Conservation (phyloP, 2,797 vertebrate genomes). For the Manis javanica region DNA sequence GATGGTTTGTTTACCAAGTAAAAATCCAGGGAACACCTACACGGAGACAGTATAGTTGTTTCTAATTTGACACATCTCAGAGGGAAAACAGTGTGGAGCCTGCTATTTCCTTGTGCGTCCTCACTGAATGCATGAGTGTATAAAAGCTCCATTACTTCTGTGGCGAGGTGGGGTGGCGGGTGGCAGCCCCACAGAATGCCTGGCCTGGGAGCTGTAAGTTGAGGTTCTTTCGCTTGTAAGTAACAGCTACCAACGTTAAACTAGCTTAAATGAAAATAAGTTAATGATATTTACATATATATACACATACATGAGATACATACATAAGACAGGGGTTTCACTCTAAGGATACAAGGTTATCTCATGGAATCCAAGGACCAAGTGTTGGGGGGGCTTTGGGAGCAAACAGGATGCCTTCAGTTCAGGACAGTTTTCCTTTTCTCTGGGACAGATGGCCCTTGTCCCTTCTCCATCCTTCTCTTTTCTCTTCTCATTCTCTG, state of each 20-base stretch:
- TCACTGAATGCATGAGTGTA: background rate
- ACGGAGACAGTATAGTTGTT: background rate
- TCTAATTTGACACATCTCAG: background rate
- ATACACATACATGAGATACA: background rate
- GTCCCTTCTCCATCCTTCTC: background rate
- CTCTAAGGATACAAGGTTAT: background rate
- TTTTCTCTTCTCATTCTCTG: background rate
- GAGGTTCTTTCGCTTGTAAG: background rate
- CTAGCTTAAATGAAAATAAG: background rate
- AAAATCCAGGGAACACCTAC: background rate
- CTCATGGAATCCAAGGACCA: background rate
- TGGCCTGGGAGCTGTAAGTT: background rate
- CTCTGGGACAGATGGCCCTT: background rate
- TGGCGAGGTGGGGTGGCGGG: background rate
- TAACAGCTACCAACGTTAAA: background rate
- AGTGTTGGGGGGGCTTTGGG: background rate
- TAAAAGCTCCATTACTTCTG: background rate
- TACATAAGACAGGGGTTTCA: background rate
- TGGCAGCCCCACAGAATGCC: background rate
- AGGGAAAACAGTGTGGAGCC: background rate
- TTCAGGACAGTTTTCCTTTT: background rate
- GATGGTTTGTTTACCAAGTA: conserved; percentile 15
- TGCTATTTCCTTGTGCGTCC: background rate
- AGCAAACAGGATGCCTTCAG: background rate
- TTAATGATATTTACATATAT: background rate